A percentile compares a stretch with the other conserved stretches of the same genome.
phyloP scores from a whole-genome alignment of 1,140 invertebrate species.

The Drosophila virilis region DNA sequence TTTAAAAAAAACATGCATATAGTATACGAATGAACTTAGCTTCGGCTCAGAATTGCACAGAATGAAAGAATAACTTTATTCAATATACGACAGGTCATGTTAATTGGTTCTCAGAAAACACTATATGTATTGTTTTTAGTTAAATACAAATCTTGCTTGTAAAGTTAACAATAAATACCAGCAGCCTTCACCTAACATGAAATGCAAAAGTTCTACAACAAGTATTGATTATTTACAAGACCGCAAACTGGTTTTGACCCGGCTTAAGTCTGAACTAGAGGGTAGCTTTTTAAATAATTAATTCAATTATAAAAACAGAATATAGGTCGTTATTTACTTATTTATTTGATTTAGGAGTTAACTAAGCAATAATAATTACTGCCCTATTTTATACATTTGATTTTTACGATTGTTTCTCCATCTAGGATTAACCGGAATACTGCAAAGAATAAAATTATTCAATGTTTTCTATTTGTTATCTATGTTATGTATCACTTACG shows the following conservation, averaged over 20 bases:
- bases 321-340: too few relatives aligned
- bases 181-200: neutral
- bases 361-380: too few relatives aligned
- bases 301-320: too few relatives aligned
- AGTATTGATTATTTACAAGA: neutral
- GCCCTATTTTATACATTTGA: too few relatives aligned
- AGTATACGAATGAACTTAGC: too few relatives aligned
- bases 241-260: too few relatives aligned
- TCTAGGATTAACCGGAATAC: slow-evolving; percentile 31
- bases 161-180: neutral
- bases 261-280: too few relatives aligned
- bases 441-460: neutral
- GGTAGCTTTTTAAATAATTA: too few relatives aligned
- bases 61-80: slow-evolving; percentile 31
- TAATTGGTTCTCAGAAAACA: neutral
- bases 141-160: slow-evolving; percentile 11
- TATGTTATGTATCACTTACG: slow-evolving; percentile 25
- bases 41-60: neutral
- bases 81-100: neutral
- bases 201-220: slow-evolving; percentile 6
- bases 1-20: neutral
- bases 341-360: too few relatives aligned
- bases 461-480: neutral
- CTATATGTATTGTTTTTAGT: neutral
- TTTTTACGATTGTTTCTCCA: neutral